Percentiles rank a stretch among this genome's conserved stretches.
Evolutionary conservation across 2,888 invertebrate genomes (phyloP).

Genomic region (Tortricodes alternella): DNA sequence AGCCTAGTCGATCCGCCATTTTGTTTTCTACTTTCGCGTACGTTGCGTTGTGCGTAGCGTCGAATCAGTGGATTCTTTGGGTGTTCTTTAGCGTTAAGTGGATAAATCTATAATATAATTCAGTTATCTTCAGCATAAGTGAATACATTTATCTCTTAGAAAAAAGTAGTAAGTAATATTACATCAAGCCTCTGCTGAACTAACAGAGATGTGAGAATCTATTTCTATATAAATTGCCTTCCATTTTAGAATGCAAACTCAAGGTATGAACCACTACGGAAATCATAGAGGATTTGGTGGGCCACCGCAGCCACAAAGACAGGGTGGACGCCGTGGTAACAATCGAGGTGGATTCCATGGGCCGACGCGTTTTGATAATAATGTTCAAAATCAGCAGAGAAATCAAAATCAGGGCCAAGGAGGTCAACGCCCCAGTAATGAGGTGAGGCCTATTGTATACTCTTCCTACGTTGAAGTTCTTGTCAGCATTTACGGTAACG

Average conservation of each 20-base stretch:
- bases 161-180: constrained; percentile 11
- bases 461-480: constrained; percentile 15
- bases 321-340: constrained; percentile 65
- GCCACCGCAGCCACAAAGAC: constrained; percentile 75
- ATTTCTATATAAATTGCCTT: neutral
- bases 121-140: neutral
- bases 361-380: constrained; percentile 72
- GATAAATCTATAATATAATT: neutral
- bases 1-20: constrained; percentile 3
- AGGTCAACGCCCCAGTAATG: constrained; percentile 72
- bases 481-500: constrained; percentile 2
- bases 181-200: no score
- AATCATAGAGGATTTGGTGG: constrained; percentile 75
- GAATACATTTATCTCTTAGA: neutral
- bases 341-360: constrained; percentile 66
- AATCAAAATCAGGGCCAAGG: constrained; percentile 62
- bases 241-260: constrained; percentile 60
- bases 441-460: constrained; percentile 47
- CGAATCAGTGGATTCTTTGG: constrained; percentile 17
- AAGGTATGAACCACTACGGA: constrained; percentile 74
- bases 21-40: constrained; percentile 22
- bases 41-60: constrained; percentile 25
- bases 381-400: constrained; percentile 46
- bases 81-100: constrained; percentile 2
- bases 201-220: no score